Percentiles rank a stretch among this genome's conserved stretches.
phyloP scores from a whole-genome alignment of 2,888 invertebrate species.

The Anodontia alba region DNA sequence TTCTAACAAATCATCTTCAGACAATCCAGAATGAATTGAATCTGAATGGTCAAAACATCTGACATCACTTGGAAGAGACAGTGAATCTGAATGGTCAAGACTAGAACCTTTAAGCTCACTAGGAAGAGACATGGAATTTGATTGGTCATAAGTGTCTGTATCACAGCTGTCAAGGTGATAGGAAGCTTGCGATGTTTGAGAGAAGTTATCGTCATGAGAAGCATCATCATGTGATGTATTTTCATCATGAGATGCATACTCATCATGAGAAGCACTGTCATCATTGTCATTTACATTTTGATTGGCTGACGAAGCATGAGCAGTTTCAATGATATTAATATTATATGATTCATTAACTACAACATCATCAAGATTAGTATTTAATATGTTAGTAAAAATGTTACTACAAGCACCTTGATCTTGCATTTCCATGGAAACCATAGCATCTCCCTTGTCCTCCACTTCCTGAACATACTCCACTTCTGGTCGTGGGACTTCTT shows the following conservation, averaged over 20 bases:
- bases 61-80: conserved; percentile 54
- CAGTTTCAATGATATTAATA: conserved; percentile 65
- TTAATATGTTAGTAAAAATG: conserved; percentile 68
- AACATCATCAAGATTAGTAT: conserved; percentile 63
- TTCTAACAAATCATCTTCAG: conserved; percentile 53
- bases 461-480: conserved; percentile 52
- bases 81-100: conserved; percentile 52
- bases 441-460: conserved; percentile 41
- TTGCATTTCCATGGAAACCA: conserved; percentile 49
- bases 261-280: conserved; percentile 63
- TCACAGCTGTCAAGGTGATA: conserved; percentile 52
- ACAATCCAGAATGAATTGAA: conserved; percentile 57
- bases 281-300: conserved; percentile 84
- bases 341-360: conserved; percentile 59
- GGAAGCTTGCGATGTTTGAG: conserved; percentile 40
- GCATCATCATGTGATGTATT: neutral
- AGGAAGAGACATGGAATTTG: conserved; percentile 58
- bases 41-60: conserved; percentile 59
- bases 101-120: conserved; percentile 61
- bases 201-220: conserved; percentile 9
- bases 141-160: conserved; percentile 45
- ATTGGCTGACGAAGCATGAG: conserved; percentile 80
- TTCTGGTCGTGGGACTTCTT: conserved; percentile 51
- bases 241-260: conserved; percentile 17
- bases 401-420: conserved; percentile 72